phyloP scores from a whole-genome alignment of 2,888 invertebrate genomes.

The Glyphotaelius pellucidus region DNA sequence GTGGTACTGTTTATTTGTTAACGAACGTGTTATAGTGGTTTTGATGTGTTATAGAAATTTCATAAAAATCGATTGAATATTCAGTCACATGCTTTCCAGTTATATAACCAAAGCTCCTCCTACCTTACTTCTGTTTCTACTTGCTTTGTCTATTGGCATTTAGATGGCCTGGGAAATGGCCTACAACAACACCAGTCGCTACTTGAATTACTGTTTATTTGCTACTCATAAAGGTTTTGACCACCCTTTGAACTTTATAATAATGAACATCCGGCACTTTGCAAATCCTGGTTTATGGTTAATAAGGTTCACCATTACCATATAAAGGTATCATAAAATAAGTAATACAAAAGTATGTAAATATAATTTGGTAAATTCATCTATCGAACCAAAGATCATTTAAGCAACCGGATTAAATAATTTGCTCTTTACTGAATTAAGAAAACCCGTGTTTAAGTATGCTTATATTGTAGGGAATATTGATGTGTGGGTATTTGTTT shows the following conservation, averaged over 20 bases:
- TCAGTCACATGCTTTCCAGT: slow-evolving; percentile 22
- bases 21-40: too few relatives aligned
- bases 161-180: slow-evolving; percentile 29
- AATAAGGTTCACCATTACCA: not conserved
- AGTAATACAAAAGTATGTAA: too few relatives aligned
- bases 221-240: not conserved
- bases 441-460: too few relatives aligned
- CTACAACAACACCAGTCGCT: slow-evolving; percentile 10
- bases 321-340: too few relatives aligned
- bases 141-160: slow-evolving; percentile 18
- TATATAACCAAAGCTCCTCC: slow-evolving; percentile 20
- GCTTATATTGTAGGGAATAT: too few relatives aligned
- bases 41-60: not conserved
- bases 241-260: slow-evolving; percentile 8
- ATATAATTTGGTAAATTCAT: too few relatives aligned
- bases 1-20: too few relatives aligned
- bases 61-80: not conserved
- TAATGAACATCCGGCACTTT: not conserved
- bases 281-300: not conserved
- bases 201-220: slow-evolving; percentile 28
- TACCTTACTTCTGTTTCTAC: not conserved
- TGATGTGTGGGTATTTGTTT: too few relatives aligned
- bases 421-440: too few relatives aligned
- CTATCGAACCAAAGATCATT: too few relatives aligned
- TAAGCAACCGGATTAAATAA: too few relatives aligned